Evolutionary conservation across 2,797 vertebrate species (phyloP).

Genomic region (Leptodactylus fallax): DNA sequence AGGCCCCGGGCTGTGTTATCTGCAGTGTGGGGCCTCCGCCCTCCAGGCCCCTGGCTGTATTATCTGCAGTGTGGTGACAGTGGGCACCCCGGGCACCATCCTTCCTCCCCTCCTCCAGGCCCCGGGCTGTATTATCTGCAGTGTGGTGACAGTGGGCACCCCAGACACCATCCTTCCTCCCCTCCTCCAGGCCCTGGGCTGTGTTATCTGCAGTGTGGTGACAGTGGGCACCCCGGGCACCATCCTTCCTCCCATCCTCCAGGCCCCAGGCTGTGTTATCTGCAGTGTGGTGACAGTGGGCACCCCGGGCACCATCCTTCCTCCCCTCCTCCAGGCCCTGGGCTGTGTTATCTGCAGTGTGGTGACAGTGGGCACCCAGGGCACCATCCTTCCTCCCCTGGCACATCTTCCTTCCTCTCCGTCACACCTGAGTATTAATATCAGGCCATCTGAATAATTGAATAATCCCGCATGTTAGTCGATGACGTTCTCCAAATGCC

Average conservation of each 20-base stretch:
- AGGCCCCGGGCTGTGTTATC: background rate
- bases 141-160: no score
- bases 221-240: no score
- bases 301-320: no score
- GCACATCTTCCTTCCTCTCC: background rate
- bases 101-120: no score
- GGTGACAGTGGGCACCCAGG: background rate
- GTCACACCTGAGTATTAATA: constrained; percentile 34
- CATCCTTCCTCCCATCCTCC: no score
- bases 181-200: no score
- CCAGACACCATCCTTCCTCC: no score
- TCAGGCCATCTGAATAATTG: constrained; percentile 42
- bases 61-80: no score
- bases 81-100: no score
- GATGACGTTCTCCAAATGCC: constrained; percentile 21
- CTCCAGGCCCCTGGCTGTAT: no score
- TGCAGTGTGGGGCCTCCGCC: background rate
- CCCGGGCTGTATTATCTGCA: no score
- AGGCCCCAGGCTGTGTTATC: background rate
- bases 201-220: background rate
- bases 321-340: background rate
- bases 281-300: background rate
- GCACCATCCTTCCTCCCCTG: background rate
- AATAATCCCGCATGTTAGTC: constrained; percentile 41
- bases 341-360: background rate